Base-by-base conservation (phyloP, 2,797 vertebrate genomes). In the Acropternis orthonyx region DNA sequence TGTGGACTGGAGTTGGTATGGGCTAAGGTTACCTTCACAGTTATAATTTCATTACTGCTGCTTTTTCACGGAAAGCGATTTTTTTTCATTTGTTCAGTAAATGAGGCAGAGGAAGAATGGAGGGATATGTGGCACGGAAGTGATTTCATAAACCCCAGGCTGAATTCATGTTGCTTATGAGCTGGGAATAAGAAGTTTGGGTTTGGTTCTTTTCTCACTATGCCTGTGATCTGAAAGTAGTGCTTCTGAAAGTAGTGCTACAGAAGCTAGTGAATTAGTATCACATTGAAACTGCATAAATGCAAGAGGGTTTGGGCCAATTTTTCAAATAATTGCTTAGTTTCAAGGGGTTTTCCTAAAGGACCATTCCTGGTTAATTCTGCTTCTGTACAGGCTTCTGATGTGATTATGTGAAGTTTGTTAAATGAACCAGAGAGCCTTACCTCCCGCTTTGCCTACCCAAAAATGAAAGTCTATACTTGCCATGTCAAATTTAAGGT, bases 51-150 rank as follows among this genome's bases (percentile, higher is more conserved):
- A 84, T 93, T 92, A 88, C 69, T 61, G 89, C 79, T 88, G 67
- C 88, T 65, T 78, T 83, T 93, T 90, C 92, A 95, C 2, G 10
- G 95, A 81, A 96, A 95, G 90, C 76, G 83, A 24, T 66, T 94
- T 95, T 95, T 97, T 97, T 97, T 91, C 87, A 95, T 96, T 96
- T 96, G 43, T 91, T 96, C 92, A 92, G 92, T 69, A 94, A 96
- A 95, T 96, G 91, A 95, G 85, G 82, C 95, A 92, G 72, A 88
- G 89, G 89, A 91, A 69, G 61, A 94, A 78, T 11, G 69, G 81
- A 89, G 36, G 34, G 51, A 76, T 88, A 48, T 78, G 88, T 84
- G 83, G 80, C 71, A 88, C 7, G 55, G 90, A 96, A 95, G 95
- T 93, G 76, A 88, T 92, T 95, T 94, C 87, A 44, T 88, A 94